Percentiles rank a stretch among this genome's conserved stretches.
These are phyloP conservation scores for Lucifuga dentata DNA, from an alignment of 2,113 vertebrate genomes.

Conservation along the genomic window DNA sequence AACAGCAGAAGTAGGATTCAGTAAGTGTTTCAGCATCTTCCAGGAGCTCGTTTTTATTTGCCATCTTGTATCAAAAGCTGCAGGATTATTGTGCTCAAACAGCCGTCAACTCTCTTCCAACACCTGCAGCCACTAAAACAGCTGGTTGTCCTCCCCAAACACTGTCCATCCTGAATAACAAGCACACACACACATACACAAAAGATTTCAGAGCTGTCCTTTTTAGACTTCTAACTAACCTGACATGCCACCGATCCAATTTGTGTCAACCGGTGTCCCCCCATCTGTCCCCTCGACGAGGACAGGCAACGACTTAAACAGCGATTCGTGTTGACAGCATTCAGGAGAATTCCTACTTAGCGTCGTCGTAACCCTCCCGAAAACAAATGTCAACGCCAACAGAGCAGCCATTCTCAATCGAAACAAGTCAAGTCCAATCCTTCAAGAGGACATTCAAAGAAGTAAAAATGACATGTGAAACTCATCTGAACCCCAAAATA, in stretches of 20 bases:
- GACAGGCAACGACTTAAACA: constrained; percentile 58
- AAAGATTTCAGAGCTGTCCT: constrained; percentile 57
- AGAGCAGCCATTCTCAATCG: constrained; percentile 38
- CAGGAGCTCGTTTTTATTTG: constrained; percentile 74
- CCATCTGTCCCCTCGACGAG: constrained; percentile 23
- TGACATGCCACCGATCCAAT: constrained; percentile 76
- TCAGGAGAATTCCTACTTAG: constrained; percentile 68
- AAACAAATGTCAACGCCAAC: constrained; percentile 77
- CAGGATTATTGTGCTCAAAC: constrained; percentile 80
- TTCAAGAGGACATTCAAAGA: constrained; percentile 41
- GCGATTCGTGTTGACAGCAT: constrained; percentile 72
- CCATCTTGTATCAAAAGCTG: constrained; percentile 77
- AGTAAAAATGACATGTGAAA: constrained; percentile 55
- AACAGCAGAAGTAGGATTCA: constrained; percentile 57
- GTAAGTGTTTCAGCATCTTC: constrained; percentile 65
- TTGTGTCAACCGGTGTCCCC: constrained; percentile 63
- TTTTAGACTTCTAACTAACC: constrained; percentile 61
- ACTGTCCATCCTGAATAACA: constrained; percentile 70
- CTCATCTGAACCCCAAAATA: constrained; percentile 30
- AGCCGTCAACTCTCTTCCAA: constrained; percentile 81
- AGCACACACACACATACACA: constrained; percentile 47
- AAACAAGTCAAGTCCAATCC: constrained; percentile 57
- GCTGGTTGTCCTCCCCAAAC: constrained; percentile 58
- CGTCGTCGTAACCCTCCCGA: constrained; percentile 74
- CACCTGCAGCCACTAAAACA: constrained; percentile 75